Base-by-base conservation (phyloP, 2,888 invertebrate species). In the Tachina fera region DNA sequence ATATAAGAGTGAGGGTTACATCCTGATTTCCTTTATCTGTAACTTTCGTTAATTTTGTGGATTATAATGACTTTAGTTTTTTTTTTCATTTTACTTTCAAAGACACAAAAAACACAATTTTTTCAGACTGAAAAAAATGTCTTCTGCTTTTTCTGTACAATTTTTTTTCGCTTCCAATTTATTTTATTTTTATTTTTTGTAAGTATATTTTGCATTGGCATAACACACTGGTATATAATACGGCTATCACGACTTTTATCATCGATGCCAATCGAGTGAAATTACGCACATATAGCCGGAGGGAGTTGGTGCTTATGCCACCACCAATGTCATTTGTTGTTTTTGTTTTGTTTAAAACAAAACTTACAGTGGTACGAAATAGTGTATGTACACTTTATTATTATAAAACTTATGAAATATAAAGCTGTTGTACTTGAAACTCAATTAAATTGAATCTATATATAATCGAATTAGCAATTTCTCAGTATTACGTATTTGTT, bases 261-360 rank as follows among this genome's bases (percentile, higher is more conserved):
- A 74, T 74, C 58, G 80, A 84, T 85, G 77, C 74, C 81, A 81
- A 81, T 85, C 81, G 63, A 81, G 77, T 58, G 74, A 81, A 81
- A 81, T 85, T 78, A 85, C 74, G 74, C 77, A 78, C 74, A 85
- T 85, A 77, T 60, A 41, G 84, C 77, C 77, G 51, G 63, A 74
- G 81, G 81, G 74, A 78, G 16, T 68, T 56, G 61, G 70, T 56
- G 56, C 43, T 79, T 47, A 22, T 51, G 63, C 65, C 61, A 71
- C 39, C 61, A 63, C 61, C 61, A 75, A 60, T 68, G 49, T 11
- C 39, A 75, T 39, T 65, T 0, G 47, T n/a, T 43, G 53, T 22
- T 51, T 41, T 47, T n/a, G 9, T 72, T 61, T 16, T 3, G 45
- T 56, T 65, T 53, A 43, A n/a, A 51, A n/a, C n/a, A 19, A 3